Percentiles rank a stretch among this genome's conserved stretches.
Conservation (phyloP, 2,113 vertebrate species). For the Oncorhynchus nerka region DNA sequence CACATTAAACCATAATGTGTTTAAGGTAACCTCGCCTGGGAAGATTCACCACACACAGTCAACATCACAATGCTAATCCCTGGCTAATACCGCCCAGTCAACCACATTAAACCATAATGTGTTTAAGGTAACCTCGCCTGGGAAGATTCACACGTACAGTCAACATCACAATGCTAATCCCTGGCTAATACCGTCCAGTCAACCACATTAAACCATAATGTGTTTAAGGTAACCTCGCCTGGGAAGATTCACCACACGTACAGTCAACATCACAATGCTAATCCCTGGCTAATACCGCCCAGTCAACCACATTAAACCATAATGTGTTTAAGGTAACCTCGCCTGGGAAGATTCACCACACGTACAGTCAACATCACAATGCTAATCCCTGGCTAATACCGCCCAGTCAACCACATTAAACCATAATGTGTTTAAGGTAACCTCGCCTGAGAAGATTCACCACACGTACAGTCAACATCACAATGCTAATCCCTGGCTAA, state of each 20-base stretch:
- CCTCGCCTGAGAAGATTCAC: constrained; percentile 39
- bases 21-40: constrained; percentile 61
- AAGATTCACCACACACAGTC: constrained; percentile 50
- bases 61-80: constrained; percentile 61
- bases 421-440: constrained; percentile 70
- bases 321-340: constrained; percentile 69
- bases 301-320: constrained; percentile 66
- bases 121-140: constrained; percentile 63
- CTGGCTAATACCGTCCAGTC: constrained; percentile 56
- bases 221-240: constrained; percentile 64
- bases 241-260: constrained; percentile 49
- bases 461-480: constrained; percentile 54
- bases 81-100: constrained; percentile 56
- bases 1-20: constrained; percentile 66
- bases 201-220: constrained; percentile 67
- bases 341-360: constrained; percentile 33
- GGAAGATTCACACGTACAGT: constrained; percentile 53
- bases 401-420: constrained; percentile 62
- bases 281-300: constrained; percentile 61
- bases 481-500: constrained; percentile 62
- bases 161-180: constrained; percentile 60
- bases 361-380: constrained; percentile 53
- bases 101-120: constrained; percentile 67
- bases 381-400: constrained; percentile 66
- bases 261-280: constrained; percentile 54